These are phyloP conservation scores for Drosophila melanica DNA, from an alignment of 1,140 invertebrate species.

Conservation along the genomic window DNA sequence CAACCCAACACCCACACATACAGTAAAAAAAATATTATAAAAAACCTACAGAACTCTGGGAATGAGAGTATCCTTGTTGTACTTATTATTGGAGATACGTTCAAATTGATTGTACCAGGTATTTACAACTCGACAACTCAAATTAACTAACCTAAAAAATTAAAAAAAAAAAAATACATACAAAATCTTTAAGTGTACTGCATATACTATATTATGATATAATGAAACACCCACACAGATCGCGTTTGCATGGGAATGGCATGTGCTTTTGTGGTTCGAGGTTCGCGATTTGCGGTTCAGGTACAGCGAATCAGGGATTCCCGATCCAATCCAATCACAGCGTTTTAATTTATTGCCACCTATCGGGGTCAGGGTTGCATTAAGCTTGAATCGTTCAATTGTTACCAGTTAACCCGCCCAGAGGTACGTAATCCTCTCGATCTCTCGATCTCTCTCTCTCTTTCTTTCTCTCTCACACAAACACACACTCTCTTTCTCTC, in stretches of 20 bases:
- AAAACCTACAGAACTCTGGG: slow-evolving; percentile 34
- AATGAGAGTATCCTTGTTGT: slow-evolving; percentile 33
- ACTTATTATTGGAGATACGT: slow-evolving; percentile 46
- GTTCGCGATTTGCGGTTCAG: background rate
- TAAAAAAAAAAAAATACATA: background rate
- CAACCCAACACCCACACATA: background rate
- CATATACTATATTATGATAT: slow-evolving; percentile 13
- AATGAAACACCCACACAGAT: slow-evolving; percentile 22
- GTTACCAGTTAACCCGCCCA: slow-evolving; percentile 12
- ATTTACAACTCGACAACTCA: slow-evolving; percentile 43
- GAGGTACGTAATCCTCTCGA: slow-evolving; percentile 39
- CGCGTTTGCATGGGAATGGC: slow-evolving; percentile 50
- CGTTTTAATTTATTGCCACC: slow-evolving; percentile 19
- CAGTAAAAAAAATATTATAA: background rate
- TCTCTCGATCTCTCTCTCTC: slow-evolving; percentile 14
- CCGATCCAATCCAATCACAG: slow-evolving; percentile 12
- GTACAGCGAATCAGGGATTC: slow-evolving; percentile 5
- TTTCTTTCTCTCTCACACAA: background rate
- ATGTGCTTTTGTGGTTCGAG: slow-evolving; percentile 32
- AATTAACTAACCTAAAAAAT: slow-evolving; percentile 30
- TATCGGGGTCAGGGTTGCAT: slow-evolving; percentile 15
- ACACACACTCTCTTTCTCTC: slow-evolving; percentile 13
- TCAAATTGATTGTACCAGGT: slow-evolving; percentile 49
- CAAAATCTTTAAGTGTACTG: slow-evolving; percentile 12
- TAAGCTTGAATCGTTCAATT: slow-evolving; percentile 12